Conservation (phyloP, 1,140 invertebrate genomes). For the Temnothorax longispinosus region DNA sequence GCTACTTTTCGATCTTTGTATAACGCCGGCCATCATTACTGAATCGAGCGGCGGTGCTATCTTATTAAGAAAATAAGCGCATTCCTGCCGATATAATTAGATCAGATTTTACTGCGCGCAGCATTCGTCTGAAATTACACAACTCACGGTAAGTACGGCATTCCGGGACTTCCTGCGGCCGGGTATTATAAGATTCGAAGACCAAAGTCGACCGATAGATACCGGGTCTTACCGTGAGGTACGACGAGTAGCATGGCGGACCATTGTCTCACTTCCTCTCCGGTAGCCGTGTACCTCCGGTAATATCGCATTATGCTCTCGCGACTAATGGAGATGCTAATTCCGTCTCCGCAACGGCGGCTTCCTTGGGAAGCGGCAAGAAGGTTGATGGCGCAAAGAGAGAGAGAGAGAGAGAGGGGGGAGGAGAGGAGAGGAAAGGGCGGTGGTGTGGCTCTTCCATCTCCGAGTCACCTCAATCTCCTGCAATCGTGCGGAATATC, state of each 20-base stretch:
- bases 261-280: slow-evolving; percentile 78
- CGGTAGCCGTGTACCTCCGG: slow-evolving; percentile 65
- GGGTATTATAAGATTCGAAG: slow-evolving; percentile 35
- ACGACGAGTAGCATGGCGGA: slow-evolving; percentile 44
- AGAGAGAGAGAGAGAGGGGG: slow-evolving; percentile 19
- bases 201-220: slow-evolving; percentile 64
- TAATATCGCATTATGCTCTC: slow-evolving; percentile 81
- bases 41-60: not conserved
- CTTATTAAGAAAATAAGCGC: not conserved
- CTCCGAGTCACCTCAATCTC: slow-evolving; percentile 77
- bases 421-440: slow-evolving; percentile 11
- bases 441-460: slow-evolving; percentile 67
- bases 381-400: slow-evolving; percentile 52
- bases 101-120: slow-evolving; percentile 2
- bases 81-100: slow-evolving; percentile 27
- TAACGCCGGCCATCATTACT: not conserved
- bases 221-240: slow-evolving; percentile 38
- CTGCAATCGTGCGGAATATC: slow-evolving; percentile 80
- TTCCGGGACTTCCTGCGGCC: not conserved
- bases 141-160: slow-evolving; percentile 22
- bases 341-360: slow-evolving; percentile 73
- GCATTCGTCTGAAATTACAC: slow-evolving; percentile 38
- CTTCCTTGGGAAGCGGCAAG: slow-evolving; percentile 65
- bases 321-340: slow-evolving; percentile 83
- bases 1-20: not conserved